Evolutionary conservation across 2,888 invertebrate species (phyloP).

Genomic region (Patella caerulea): DNA sequence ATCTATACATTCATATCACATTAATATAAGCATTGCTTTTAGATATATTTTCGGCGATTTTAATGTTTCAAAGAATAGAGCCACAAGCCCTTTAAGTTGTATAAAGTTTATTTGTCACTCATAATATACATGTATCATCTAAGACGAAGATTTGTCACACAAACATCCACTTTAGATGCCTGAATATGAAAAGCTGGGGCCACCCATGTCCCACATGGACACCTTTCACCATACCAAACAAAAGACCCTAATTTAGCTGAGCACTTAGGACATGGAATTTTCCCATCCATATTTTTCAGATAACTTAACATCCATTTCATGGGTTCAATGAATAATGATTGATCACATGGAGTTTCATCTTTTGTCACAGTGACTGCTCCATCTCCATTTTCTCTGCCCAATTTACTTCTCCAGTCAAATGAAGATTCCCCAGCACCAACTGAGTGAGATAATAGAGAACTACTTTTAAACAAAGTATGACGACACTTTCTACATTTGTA

Average conservation of each 20-base stretch:
- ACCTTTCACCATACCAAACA: constrained; percentile 91
- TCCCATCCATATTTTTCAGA: constrained; percentile 80
- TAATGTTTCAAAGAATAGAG: too few relatives aligned
- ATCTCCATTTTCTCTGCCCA: constrained; percentile 16
- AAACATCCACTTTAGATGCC: constrained; percentile 86
- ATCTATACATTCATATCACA: too few relatives aligned
- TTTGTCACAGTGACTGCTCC: constrained; percentile 14
- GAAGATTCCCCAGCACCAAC: constrained; percentile 73
- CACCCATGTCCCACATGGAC: constrained; percentile 90
- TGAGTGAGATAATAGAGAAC: constrained; percentile 83
- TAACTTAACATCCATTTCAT: constrained; percentile 89
- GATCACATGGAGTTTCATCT: constrained; percentile 75
- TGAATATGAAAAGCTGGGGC: constrained; percentile 93
- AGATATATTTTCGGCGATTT: too few relatives aligned
- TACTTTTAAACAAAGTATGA: constrained; percentile 85
- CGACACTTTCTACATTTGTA: constrained; percentile 68
- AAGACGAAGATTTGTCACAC: background rate
- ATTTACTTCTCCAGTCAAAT: constrained; percentile 63
- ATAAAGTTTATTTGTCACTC: too few relatives aligned
- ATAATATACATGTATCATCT: too few relatives aligned
- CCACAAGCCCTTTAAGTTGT: too few relatives aligned
- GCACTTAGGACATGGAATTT: constrained; percentile 86
- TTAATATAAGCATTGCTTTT: too few relatives aligned
- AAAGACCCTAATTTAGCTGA: constrained; percentile 88
- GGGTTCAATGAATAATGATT: constrained; percentile 90